A percentile compares a stretch with the other conserved stretches of the same genome.
phyloP scores from a whole-genome alignment of 2,113 vertebrate genomes.

The Brevimyrus niger region DNA sequence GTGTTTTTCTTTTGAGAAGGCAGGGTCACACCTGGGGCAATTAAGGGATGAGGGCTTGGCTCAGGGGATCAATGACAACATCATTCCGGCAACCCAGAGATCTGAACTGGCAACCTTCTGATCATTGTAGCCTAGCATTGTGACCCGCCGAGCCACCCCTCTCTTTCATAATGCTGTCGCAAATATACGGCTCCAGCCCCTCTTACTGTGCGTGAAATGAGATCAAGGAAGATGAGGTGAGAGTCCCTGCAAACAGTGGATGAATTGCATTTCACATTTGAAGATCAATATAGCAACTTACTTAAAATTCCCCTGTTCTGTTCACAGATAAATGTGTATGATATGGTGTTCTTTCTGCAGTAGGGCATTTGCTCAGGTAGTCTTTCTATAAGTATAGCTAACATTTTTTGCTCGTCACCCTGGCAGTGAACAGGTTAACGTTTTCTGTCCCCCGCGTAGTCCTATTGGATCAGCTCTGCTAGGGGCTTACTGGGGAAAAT shows the following conservation, averaged over 20 bases:
- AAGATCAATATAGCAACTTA: background rate
- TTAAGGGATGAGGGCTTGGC: background rate
- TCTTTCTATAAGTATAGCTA: background rate
- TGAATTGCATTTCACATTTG: background rate
- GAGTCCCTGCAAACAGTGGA: background rate
- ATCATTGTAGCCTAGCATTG: background rate
- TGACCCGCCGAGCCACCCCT: background rate
- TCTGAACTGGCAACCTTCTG: background rate
- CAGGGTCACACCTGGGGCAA: background rate
- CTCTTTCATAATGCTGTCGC: background rate
- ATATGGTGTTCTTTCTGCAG: background rate
- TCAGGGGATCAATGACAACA: background rate
- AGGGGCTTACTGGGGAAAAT: background rate
- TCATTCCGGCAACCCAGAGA: background rate
- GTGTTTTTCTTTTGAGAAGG: background rate
- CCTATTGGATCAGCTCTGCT: background rate
- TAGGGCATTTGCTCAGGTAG: background rate
- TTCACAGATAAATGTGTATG: background rate
- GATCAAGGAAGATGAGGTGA: background rate
- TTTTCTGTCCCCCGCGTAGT: background rate
- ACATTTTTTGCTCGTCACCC: background rate
- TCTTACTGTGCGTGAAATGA: background rate
- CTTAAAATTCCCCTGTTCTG: background rate
- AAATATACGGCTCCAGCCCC: background rate
- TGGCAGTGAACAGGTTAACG: background rate